These are phyloP conservation scores for Holcopasites calliopsidis DNA, from an alignment of 1,140 invertebrate species.

Conservation along the genomic window DNA sequence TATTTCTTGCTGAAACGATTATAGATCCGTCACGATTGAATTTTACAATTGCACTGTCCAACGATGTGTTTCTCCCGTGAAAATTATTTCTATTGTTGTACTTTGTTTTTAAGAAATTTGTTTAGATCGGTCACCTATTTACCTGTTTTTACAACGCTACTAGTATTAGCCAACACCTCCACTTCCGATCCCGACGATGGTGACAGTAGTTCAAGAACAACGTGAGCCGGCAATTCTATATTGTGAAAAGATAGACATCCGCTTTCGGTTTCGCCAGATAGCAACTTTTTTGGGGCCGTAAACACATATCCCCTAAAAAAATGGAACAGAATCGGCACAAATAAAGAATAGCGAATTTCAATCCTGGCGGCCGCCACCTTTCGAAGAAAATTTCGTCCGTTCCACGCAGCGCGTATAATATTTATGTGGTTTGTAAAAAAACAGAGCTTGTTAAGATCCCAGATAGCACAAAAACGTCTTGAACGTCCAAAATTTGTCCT, in stretches of 20 bases:
- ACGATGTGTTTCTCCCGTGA: too few species aligned
- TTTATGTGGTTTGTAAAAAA: too few species aligned
- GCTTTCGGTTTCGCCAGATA: conserved; percentile 74
- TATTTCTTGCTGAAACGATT: too few species aligned
- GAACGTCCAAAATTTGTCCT: too few species aligned
- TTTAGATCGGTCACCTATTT: conserved; percentile 50
- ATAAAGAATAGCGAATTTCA: not conserved
- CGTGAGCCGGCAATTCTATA: conserved; percentile 74
- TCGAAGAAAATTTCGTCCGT: too few species aligned
- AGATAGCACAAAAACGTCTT: too few species aligned
- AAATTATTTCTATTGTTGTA: not conserved
- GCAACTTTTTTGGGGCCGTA: conserved; percentile 74
- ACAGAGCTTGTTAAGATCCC: too few species aligned
- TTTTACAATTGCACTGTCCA: too few species aligned
- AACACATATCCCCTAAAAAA: conserved; percentile 77
- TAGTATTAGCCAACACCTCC: conserved; percentile 67
- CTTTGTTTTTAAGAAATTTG: not conserved
- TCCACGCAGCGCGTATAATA: not conserved
- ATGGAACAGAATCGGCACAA: not conserved
- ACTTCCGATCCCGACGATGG: conserved; percentile 61
- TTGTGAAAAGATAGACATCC: conserved; percentile 78
- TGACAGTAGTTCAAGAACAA: conserved; percentile 71
- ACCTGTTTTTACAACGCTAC: conserved; percentile 68
- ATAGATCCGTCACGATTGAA: too few species aligned
- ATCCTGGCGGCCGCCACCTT: too few species aligned